Conservation (phyloP, 1,140 invertebrate species). For the Drosophila watanabei region DNA sequence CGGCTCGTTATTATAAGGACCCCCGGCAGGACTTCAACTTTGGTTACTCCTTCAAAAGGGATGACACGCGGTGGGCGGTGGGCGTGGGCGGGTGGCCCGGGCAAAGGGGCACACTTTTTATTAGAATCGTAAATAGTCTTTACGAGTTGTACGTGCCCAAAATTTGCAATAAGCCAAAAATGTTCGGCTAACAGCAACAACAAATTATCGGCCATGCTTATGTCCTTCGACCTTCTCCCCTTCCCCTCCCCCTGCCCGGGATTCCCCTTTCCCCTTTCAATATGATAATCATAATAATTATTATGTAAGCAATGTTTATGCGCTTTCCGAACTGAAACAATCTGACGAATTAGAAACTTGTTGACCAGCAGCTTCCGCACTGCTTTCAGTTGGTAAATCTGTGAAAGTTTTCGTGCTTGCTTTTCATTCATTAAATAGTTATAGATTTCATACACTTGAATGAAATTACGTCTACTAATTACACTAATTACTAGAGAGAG, state of each 20-base stretch:
- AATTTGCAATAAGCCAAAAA: slow-evolving; percentile 81
- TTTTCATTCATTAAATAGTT: slow-evolving; percentile 7
- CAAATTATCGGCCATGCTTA: slow-evolving; percentile 70
- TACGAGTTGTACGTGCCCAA: slow-evolving; percentile 82
- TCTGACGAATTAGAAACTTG: slow-evolving; percentile 51
- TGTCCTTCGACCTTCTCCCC: slow-evolving; percentile 2
- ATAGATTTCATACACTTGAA: slow-evolving; percentile 4
- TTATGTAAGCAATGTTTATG: slow-evolving; percentile 72
- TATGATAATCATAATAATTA: slow-evolving; percentile 72
- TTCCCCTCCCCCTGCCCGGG: slow-evolving; percentile 3
- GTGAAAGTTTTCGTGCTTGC: neutral
- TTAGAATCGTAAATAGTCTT: slow-evolving; percentile 84
- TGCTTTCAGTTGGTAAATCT: neutral
- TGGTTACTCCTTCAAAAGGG: slow-evolving; percentile 48
- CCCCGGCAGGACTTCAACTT: slow-evolving; percentile 43
- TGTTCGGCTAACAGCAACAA: slow-evolving; percentile 59
- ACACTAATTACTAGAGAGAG: neutral
- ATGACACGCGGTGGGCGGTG: slow-evolving; percentile 31
- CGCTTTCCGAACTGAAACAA: slow-evolving; percentile 32
- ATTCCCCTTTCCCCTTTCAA: slow-evolving; percentile 37
- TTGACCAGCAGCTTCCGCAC: neutral
- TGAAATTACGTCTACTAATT: neutral
- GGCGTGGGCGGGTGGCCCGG: slow-evolving; percentile 1
- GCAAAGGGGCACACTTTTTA: slow-evolving; percentile 73
- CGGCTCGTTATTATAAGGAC: slow-evolving; percentile 52